Evolutionary conservation across 2,113 vertebrate species (phyloP).

Genomic region (Turdus rufiventris): DNA sequence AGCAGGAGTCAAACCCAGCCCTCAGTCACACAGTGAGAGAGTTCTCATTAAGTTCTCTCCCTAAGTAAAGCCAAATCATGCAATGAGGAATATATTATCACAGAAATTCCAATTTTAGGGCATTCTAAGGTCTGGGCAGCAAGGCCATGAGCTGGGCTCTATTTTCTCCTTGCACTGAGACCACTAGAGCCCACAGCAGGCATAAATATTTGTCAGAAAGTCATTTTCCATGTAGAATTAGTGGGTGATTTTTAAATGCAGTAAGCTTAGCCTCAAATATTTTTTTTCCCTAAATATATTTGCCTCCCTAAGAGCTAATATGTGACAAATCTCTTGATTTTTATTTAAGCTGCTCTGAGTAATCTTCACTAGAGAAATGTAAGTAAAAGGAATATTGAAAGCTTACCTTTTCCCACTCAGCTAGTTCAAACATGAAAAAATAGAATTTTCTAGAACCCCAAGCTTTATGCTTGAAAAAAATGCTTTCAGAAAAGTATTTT

Average conservation of each 20-base stretch:
- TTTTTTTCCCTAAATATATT: slow-evolving; percentile 1
- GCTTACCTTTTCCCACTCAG: slow-evolving; percentile 9
- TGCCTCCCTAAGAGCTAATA: neutral
- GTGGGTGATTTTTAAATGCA: neutral
- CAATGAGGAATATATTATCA: neutral
- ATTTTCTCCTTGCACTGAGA: neutral
- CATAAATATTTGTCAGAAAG: neutral
- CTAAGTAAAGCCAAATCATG: neutral
- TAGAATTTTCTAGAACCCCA: neutral
- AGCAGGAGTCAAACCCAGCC: neutral
- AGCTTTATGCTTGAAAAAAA: neutral
- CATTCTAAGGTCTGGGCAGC: neutral
- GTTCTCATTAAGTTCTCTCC: neutral
- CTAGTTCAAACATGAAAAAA: neutral
- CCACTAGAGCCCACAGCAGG: neutral
- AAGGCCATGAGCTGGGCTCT: neutral
- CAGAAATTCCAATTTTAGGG: neutral
- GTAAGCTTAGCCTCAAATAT: neutral
- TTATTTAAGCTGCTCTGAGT: slow-evolving; percentile 47
- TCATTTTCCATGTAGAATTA: neutral
- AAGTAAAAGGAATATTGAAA: neutral
- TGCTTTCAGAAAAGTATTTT: neutral
- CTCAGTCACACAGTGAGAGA: rapidly evolving
- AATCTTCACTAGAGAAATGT: slow-evolving; percentile 18
- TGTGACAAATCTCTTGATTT: slow-evolving; percentile 35